Evolutionary conservation across 2,797 vertebrate species (phyloP).

Genomic region (Chaetophractus vellerosus): DNA sequence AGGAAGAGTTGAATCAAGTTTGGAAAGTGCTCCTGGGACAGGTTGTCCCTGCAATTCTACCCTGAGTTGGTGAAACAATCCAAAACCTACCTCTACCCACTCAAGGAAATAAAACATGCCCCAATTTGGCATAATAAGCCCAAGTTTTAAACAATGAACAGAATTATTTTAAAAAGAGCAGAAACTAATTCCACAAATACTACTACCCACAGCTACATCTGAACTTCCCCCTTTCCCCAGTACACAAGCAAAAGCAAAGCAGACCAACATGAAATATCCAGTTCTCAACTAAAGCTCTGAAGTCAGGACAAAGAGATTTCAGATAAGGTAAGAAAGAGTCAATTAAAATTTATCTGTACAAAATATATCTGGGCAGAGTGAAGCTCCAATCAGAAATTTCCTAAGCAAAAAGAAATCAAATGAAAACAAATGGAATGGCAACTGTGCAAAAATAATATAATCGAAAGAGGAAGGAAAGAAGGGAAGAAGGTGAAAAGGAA

Average conservation of each 20-base stretch:
- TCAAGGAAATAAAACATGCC: neutral
- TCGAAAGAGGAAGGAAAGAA: conserved; percentile 78
- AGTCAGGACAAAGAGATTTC: neutral
- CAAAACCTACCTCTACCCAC: neutral
- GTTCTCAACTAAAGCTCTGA: neutral
- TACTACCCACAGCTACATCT: neutral
- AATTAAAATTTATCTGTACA: neutral
- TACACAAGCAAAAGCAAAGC: neutral
- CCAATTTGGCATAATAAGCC: neutral
- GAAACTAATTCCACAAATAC: conserved; percentile 20
- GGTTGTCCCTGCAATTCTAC: neutral
- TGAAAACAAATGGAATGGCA: conserved; percentile 57
- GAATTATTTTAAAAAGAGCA: conserved; percentile 43
- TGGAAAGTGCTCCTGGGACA: neutral
- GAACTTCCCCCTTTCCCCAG: conserved; percentile 15
- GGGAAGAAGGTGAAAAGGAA: conserved; percentile 69
- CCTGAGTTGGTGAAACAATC: neutral
- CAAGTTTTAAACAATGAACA: conserved; percentile 28
- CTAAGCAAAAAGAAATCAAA: neutral
- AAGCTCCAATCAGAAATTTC: neutral
- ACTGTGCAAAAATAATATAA: conserved; percentile 60
- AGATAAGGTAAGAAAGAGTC: neutral
- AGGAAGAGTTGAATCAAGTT: conserved; percentile 3
- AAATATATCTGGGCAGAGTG: neutral
- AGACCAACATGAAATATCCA: neutral